Evolutionary conservation across 2,888 invertebrate species (phyloP).

Genomic region (Hipparchia sbordonii): DNA sequence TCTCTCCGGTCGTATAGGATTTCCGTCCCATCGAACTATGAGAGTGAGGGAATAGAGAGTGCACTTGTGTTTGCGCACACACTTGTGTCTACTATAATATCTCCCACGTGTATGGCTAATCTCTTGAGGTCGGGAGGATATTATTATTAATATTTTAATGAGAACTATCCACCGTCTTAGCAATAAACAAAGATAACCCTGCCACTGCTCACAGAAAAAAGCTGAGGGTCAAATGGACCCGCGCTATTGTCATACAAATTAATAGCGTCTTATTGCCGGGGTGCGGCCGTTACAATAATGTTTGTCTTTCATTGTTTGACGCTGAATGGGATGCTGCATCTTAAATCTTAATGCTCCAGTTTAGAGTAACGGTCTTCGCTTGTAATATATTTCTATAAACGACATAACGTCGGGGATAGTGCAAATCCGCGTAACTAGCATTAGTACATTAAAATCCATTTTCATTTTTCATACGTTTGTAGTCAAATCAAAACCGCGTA

Average conservation of each 20-base stretch:
- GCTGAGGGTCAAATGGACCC: conserved; percentile 42
- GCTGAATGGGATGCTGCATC: conserved; percentile 38
- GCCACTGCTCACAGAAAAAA: conserved; percentile 44
- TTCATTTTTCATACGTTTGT: no score
- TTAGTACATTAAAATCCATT: no score
- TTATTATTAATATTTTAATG: conserved; percentile 13
- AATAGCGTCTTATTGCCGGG: conserved; percentile 50
- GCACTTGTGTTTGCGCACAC: no score
- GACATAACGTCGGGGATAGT: not conserved
- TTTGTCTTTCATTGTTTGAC: conserved; percentile 50
- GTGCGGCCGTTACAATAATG: conserved; percentile 51
- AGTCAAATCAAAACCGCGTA: no score
- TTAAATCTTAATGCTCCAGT: conserved; percentile 15
- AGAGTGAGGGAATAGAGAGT: no score
- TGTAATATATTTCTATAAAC: not conserved
- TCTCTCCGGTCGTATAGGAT: no score
- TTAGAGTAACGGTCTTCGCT: not conserved
- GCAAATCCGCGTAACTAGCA: no score
- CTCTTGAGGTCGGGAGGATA: no score
- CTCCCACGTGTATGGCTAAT: no score
- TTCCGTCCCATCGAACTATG: no score
- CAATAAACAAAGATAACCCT: conserved; percentile 28
- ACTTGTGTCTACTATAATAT: no score
- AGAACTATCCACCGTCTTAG: conserved; percentile 4
- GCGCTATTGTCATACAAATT: conserved; percentile 60